Percentiles rank a stretch among this genome's conserved stretches.
phyloP scores from a whole-genome alignment of 1,140 invertebrate genomes.

The Stenopsyche tienmushanensis region DNA sequence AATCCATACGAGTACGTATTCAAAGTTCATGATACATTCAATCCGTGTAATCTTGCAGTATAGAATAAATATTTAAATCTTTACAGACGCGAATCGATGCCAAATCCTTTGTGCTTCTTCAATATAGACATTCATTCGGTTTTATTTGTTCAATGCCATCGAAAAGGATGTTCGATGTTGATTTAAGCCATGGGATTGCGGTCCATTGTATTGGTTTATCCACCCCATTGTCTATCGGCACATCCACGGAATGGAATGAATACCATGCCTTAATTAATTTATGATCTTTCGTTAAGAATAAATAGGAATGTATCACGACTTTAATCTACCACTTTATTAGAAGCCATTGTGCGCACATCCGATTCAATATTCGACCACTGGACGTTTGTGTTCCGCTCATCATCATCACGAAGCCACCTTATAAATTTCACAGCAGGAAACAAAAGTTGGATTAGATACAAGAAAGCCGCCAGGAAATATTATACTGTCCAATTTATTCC shows the following conservation, averaged over 20 bases:
- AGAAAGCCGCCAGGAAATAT: background rate
- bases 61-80: background rate
- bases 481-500: background rate
- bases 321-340: background rate
- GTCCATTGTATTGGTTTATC: no score
- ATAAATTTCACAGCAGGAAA: conserved; percentile 25
- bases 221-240: no score
- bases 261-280: background rate
- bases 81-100: no score
- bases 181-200: no score
- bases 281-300: background rate
- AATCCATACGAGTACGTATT: background rate
- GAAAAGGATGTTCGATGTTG: no score
- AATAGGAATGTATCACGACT: background rate
- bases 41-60: background rate
- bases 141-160: no score
- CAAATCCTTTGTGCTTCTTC: background rate
- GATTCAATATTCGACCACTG: background rate
- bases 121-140: background rate
- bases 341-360: background rate
- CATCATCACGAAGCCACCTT: background rate
- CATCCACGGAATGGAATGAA: no score
- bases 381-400: background rate
- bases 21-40: background rate
- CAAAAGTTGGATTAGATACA: conserved; percentile 10